These are phyloP conservation scores for Scrobipalpa costella DNA, from an alignment of 2,888 invertebrate species.

Conservation along the genomic window DNA sequence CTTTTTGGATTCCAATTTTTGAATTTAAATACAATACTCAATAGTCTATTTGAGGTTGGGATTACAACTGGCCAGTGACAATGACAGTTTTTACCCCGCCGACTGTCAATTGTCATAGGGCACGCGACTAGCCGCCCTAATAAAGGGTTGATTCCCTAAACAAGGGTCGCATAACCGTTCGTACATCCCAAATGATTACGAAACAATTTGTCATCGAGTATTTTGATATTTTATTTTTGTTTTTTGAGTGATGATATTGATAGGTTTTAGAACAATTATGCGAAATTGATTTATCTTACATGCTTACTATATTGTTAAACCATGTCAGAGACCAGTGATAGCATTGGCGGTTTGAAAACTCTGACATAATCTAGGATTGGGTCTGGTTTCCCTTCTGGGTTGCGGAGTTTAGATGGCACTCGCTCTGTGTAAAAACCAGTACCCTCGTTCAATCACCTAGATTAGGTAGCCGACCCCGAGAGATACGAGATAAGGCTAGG, in stretches of 20 bases:
- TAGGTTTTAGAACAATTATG: neutral
- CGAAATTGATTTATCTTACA: too few species aligned
- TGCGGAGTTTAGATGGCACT: too few species aligned
- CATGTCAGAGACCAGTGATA: too few species aligned
- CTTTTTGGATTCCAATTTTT: too few species aligned
- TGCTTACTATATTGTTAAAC: too few species aligned
- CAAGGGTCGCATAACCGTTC: slow-evolving; percentile 40
- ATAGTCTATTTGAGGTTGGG: slow-evolving; percentile 7
- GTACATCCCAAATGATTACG: slow-evolving; percentile 58
- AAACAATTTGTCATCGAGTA: slow-evolving; percentile 56
- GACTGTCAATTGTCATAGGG: slow-evolving; percentile 42
- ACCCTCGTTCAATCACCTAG: too few species aligned
- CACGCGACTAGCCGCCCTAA: slow-evolving; percentile 62
- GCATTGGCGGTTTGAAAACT: too few species aligned
- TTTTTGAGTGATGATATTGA: neutral
- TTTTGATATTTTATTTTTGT: slow-evolving; percentile 14
- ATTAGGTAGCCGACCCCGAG: too few species aligned
- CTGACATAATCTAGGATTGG: too few species aligned
- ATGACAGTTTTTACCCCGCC: slow-evolving; percentile 1
- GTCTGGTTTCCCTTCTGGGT: too few species aligned
- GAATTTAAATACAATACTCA: neutral
- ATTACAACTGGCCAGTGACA: slow-evolving; percentile 16
- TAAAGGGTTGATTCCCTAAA: slow-evolving; percentile 65
- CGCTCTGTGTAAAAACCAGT: too few species aligned
- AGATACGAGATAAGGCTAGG: too few species aligned